Evolutionary conservation across 2,888 invertebrate species (phyloP).

Genomic region (Cinara cedri): DNA sequence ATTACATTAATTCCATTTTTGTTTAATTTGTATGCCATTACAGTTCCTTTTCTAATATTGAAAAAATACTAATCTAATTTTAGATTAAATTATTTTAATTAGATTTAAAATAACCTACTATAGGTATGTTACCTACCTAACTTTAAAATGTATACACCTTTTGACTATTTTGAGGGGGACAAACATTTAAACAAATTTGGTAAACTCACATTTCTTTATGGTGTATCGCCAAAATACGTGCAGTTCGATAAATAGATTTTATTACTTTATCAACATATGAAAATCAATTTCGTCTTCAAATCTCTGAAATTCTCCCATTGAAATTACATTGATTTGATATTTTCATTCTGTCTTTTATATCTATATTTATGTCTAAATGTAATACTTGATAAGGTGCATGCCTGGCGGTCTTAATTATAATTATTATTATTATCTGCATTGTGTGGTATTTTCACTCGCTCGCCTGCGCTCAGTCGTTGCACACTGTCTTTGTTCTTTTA

Average conservation of each 20-base stretch:
- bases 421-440: too few relatives aligned
- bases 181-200: background rate
- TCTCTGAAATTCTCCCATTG: background rate
- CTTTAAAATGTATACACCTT: background rate
- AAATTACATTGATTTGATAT: background rate
- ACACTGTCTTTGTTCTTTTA: too few relatives aligned
- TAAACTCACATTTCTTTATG: conserved; percentile 26
- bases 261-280: background rate
- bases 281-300: conserved; percentile 30
- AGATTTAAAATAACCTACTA: background rate
- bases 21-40: background rate
- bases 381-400: too few relatives aligned
- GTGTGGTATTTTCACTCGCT: too few relatives aligned
- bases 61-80: too few relatives aligned
- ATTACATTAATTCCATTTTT: background rate
- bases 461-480: too few relatives aligned
- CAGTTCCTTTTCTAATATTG: conserved; percentile 2
- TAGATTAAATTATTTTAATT: conserved; percentile 5
- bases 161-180: background rate
- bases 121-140: background rate
- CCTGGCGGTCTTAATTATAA: too few relatives aligned
- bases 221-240: background rate
- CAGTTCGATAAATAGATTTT: background rate
- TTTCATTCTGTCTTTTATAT: background rate
- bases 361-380: too few relatives aligned